phyloP scores from a whole-genome alignment of 2,888 invertebrate genomes.

The Adela reaumurella region DNA sequence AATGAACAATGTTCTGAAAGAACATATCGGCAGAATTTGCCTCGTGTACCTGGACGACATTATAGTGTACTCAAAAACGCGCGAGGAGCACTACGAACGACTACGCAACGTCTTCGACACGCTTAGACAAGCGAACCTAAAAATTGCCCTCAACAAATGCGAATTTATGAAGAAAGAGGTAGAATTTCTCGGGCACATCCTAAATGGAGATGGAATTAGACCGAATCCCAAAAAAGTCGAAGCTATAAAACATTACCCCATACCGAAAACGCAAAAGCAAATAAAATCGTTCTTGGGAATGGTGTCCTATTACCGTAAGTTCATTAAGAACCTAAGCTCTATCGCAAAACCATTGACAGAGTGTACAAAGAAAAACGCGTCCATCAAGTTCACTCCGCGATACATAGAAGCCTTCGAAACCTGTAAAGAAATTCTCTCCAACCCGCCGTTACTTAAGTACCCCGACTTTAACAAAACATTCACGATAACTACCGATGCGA shows the following conservation, averaged over 20 bases:
- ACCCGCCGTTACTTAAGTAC: background rate
- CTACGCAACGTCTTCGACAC: background rate
- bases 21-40: background rate
- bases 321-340: conserved; percentile 1
- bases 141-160: background rate
- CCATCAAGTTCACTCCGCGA: background rate
- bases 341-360: background rate
- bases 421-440: background rate
- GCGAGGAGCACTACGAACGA: background rate
- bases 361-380: background rate
- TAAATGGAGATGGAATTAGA: conserved; percentile 11
- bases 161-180: background rate
- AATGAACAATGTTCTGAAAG: background rate
- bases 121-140: background rate
- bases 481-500: background rate
- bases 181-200: background rate
- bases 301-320: conserved; percentile 14
- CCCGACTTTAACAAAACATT: background rate
- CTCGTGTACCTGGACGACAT: background rate
- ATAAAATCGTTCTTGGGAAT: conserved; percentile 11
- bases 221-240: conserved; percentile 15
- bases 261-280: conserved; percentile 12
- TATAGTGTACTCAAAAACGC: background rate
- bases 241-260: conserved; percentile 11
- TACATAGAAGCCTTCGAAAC: too few relatives aligned